phyloP scores from a whole-genome alignment of 2,888 invertebrate species.

The Colostygia pectinataria region DNA sequence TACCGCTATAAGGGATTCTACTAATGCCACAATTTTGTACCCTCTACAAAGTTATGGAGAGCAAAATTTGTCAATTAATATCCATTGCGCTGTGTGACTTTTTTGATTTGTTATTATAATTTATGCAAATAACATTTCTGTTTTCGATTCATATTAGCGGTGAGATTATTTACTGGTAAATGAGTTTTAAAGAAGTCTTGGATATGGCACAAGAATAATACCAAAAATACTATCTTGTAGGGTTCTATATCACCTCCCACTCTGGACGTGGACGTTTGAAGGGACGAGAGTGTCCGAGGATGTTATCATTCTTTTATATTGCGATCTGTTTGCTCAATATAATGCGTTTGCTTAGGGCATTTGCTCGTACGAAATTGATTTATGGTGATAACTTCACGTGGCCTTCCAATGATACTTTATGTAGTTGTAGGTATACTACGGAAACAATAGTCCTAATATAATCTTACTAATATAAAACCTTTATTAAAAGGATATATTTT shows the following conservation, averaged over 20 bases:
- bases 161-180: no score
- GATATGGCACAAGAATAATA: background rate
- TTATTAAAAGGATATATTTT: no score
- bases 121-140: slow-evolving; percentile 2
- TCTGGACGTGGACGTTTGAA: slow-evolving; percentile 39
- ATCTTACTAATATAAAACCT: no score
- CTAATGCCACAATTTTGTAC: slow-evolving; percentile 56
- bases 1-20: slow-evolving; percentile 61
- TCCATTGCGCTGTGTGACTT: slow-evolving; percentile 32
- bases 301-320: slow-evolving; percentile 57
- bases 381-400: slow-evolving; percentile 49
- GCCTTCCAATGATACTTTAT: slow-evolving; percentile 26
- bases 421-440: background rate
- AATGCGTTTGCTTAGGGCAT: slow-evolving; percentile 67
- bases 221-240: background rate
- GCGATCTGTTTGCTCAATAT: slow-evolving; percentile 61
- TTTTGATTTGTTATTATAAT: slow-evolving; percentile 24
- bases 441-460: no score
- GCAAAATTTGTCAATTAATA: slow-evolving; percentile 39
- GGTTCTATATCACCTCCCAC: slow-evolving; percentile 29
- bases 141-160: no score
- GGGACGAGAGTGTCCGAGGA: slow-evolving; percentile 44
- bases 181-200: no score
- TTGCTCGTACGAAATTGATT: slow-evolving; percentile 59
- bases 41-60: slow-evolving; percentile 38